A percentile compares a stretch with the other conserved stretches of the same genome.
Conservation (phyloP, 2,888 invertebrate species). For the Mantis religiosa region DNA sequence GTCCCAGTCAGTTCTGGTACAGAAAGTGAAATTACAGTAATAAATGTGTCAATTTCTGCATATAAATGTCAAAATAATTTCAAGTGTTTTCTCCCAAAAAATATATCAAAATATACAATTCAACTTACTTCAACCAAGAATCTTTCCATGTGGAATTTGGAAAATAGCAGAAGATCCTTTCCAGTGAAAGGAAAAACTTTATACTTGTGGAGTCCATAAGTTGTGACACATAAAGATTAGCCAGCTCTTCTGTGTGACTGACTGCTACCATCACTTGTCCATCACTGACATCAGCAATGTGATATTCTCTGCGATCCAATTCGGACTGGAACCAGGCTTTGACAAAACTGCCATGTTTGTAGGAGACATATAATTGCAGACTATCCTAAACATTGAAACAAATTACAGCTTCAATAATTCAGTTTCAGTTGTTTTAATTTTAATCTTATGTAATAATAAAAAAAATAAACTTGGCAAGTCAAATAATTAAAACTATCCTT, state of each 20-base stretch:
- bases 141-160: slow-evolving; percentile 76
- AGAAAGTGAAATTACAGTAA: too few relatives aligned
- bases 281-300: slow-evolving; percentile 79
- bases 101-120: not conserved
- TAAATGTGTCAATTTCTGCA: too few relatives aligned
- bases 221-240: slow-evolving; percentile 80
- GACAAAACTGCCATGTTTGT: slow-evolving; percentile 65
- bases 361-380: slow-evolving; percentile 70
- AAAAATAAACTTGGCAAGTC: too few relatives aligned
- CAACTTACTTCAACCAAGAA: slow-evolving; percentile 75
- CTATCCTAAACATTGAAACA: slow-evolving; percentile 40
- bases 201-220: slow-evolving; percentile 55
- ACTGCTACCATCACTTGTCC: slow-evolving; percentile 77
- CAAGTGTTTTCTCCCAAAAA: not conserved
- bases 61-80: too few relatives aligned
- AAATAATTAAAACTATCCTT: too few relatives aligned
- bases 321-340: slow-evolving; percentile 73
- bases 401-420: not conserved
- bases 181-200: slow-evolving; percentile 73
- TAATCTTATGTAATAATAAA: too few relatives aligned
- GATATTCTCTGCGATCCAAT: slow-evolving; percentile 62
- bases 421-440: not conserved
- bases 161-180: slow-evolving; percentile 77
- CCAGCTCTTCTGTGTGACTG: slow-evolving; percentile 66
- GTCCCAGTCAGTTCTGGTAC: too few relatives aligned